Conservation (phyloP, 2,888 invertebrate genomes). For the Carabus problematicus region DNA sequence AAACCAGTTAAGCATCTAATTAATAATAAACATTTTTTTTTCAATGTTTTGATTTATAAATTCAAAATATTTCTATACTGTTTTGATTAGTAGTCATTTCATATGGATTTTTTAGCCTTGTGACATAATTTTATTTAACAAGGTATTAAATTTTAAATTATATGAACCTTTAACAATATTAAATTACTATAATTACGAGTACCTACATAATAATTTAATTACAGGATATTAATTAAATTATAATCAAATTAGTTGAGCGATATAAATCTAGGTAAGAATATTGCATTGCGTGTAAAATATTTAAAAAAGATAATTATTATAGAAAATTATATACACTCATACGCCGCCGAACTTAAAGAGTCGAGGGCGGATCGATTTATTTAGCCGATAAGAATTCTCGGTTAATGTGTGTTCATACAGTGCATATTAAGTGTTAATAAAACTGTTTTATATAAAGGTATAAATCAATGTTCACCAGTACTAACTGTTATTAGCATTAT, state of each 20-base stretch:
- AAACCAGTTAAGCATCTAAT: not conserved
- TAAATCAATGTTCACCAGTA: conserved; percentile 5
- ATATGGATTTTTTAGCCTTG: conserved; percentile 11
- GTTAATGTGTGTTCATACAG: conserved; percentile 9
- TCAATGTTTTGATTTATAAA: conserved; percentile 1
- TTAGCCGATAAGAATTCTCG: too few relatives aligned
- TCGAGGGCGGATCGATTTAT: too few relatives aligned
- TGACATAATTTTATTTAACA: conserved; percentile 5
- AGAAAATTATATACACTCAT: too few relatives aligned
- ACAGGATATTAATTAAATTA: too few relatives aligned
- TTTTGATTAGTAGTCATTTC: conserved; percentile 1
- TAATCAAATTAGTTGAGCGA: too few relatives aligned
- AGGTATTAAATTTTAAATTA: not conserved
- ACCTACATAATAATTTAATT: too few relatives aligned
- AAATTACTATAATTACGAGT: too few relatives aligned
- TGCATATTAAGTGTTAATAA: conserved; percentile 4
- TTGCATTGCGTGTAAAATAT: too few relatives aligned
- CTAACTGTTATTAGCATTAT: conserved; percentile 38
- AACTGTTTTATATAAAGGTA: conserved; percentile 7
- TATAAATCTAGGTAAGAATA: too few relatives aligned
- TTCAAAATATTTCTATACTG: conserved; percentile 2
- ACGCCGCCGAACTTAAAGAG: too few relatives aligned
- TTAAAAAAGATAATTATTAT: too few relatives aligned
- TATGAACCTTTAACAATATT: too few relatives aligned
- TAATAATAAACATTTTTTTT: conserved; percentile 2